Base-by-base conservation (phyloP, 2,113 vertebrate species). In the Zootoca vivipara region DNA sequence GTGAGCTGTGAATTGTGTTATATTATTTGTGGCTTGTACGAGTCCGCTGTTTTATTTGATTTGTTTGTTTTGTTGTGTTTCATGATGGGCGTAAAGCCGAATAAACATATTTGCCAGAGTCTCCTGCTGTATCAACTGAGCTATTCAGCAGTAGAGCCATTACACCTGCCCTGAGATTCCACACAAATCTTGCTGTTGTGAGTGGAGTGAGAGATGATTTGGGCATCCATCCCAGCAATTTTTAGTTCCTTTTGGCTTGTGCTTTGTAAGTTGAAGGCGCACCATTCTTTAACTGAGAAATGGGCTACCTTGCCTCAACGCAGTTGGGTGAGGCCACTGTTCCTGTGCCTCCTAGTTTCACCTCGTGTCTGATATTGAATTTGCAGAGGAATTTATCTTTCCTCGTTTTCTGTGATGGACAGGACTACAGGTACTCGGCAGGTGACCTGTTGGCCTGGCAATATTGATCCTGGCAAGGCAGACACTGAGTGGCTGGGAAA, bases 261-360 rank as follows among this genome's bases (percentile, higher is more conserved):
- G 0, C 0, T 78, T 85, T 70, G 1, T 67, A 52, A n/a, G 26
- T 89, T 58, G 18, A 83, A 52, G 56, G 24, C 67, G 64, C 73
- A 85, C 5, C 10, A 87, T 0, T 84, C 1, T 4, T 20, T 4
- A 22, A 18, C 74, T 35, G 83, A 78, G 38, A n/a, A 42, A 74
- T 65, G 9, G 24, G 16, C 26, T 52, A 5, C 22, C 0, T 0
- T 89, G 58, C 65, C 35, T 0, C 0, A n/a, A 1, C 2, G 3
- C 74, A 52, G 1, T 46, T 89, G 56, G 13, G 5, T 56, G 73
- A 20, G 58, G 62, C 7, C 0, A 0, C 0, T 8, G 2, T n/a
- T 2, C 0, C 46, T 7, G 1, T 0, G 5, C 73, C 56, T 85
- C 28, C 40, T 78, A 73, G 18, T 64, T 78, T 86, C 64, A 64